Evolutionary conservation across 1,140 invertebrate genomes (phyloP).

Genomic region (Hydropsyche tenuis): DNA sequence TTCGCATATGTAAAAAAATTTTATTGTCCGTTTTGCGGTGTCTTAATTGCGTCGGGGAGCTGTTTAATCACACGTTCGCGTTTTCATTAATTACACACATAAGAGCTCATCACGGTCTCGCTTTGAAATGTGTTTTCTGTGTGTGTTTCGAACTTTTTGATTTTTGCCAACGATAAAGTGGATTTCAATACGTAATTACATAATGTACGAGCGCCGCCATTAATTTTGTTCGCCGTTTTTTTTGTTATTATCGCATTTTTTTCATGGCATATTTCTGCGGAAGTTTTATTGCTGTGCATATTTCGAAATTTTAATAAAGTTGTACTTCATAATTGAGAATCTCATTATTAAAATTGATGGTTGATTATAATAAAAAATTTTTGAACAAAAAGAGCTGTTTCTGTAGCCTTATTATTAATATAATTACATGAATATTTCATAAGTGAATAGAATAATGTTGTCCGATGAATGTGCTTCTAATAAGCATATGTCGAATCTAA

Average conservation of each 20-base stretch:
- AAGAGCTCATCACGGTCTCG: constrained; percentile 10
- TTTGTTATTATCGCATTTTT: too few species aligned
- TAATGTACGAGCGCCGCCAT: neutral
- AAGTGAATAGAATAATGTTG: neutral
- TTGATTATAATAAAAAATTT: neutral
- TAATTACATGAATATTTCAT: constrained; percentile 23
- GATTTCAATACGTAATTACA: constrained; percentile 26
- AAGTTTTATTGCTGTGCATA: neutral
- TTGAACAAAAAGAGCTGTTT: neutral
- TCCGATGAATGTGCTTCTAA: neutral
- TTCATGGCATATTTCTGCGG: too few species aligned
- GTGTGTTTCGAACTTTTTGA: constrained; percentile 12
- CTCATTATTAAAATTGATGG: constrained; percentile 10
- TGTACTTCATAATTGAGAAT: constrained; percentile 13
- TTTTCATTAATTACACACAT: constrained; percentile 24
- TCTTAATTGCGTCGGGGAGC: neutral
- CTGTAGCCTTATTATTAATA: neutral
- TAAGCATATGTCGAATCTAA: too few species aligned
- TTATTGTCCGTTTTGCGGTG: too few species aligned
- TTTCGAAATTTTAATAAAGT: constrained; percentile 2
- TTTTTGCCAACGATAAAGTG: neutral
- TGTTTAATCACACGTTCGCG: constrained; percentile 17
- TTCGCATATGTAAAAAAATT: too few species aligned
- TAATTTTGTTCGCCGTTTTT: neutral
- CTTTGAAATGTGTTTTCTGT: too few species aligned